phyloP scores from a whole-genome alignment of 2,113 vertebrate species.

The Solea solea region DNA sequence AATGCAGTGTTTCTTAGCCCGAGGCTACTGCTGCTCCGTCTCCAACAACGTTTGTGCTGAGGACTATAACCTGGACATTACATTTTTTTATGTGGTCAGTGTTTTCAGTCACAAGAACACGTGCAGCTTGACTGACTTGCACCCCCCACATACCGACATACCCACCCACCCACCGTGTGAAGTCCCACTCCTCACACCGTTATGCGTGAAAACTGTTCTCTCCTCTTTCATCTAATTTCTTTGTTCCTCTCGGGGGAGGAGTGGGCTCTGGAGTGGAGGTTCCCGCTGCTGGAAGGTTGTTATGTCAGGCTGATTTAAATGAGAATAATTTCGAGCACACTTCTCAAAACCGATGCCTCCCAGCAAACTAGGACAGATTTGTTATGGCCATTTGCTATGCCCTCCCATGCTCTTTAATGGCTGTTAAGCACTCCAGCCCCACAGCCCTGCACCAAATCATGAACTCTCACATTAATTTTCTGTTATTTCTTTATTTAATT shows the following conservation, averaged over 20 bases:
- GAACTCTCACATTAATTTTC: slow-evolving; percentile 18
- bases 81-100: neutral
- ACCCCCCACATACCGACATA: neutral
- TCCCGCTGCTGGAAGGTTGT: slow-evolving; percentile 47
- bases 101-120: too few species aligned
- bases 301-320: slow-evolving; percentile 72
- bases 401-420: slow-evolving; percentile 69
- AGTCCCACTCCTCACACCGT: slow-evolving; percentile 9
- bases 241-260: slow-evolving; percentile 57
- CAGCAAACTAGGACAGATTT: slow-evolving; percentile 75
- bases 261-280: slow-evolving; percentile 29
- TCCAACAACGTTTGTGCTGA: neutral
- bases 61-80: neutral
- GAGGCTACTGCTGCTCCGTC: too few species aligned
- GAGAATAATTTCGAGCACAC: slow-evolving; percentile 61
- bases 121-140: neutral
- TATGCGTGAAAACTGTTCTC: slow-evolving; percentile 46
- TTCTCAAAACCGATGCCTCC: slow-evolving; percentile 70
- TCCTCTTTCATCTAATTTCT: slow-evolving; percentile 56
- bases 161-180: neutral
- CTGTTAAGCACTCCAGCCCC: slow-evolving; percentile 57
- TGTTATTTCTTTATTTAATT: neutral
- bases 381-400: slow-evolving; percentile 71
- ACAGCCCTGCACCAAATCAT: slow-evolving; percentile 36
- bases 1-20: neutral